Conservation (phyloP, 2,113 vertebrate genomes). For the Scopus umbretta region DNA sequence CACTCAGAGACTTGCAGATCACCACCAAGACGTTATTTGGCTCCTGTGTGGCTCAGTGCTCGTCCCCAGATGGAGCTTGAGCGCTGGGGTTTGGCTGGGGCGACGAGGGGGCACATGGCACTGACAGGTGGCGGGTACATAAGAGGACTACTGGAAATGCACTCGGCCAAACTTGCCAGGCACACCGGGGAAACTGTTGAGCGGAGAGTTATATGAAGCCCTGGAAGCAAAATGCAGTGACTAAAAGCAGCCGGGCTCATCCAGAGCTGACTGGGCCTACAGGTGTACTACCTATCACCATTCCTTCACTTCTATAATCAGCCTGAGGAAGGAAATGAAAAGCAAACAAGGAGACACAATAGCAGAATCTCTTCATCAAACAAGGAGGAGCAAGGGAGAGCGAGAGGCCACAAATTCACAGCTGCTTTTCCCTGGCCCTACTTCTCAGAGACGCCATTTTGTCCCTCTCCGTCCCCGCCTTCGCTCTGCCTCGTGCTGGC, state of each 20-base stretch:
- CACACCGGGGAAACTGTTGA: neutral
- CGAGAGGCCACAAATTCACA: neutral
- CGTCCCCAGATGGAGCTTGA: neutral
- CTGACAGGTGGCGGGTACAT: fast-evolving
- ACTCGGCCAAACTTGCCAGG: neutral
- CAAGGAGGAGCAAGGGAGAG: neutral
- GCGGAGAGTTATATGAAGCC: neutral
- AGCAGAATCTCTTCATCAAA: neutral
- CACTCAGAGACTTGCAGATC: neutral
- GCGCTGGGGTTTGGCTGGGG: neutral
- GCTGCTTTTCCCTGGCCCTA: neutral
- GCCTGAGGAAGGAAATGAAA: neutral
- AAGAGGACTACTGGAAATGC: neutral
- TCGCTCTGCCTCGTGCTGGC: neutral
- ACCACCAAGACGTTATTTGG: neutral
- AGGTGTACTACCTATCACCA: neutral
- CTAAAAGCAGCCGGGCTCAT: neutral
- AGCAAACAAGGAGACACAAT: neutral
- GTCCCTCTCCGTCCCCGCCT: neutral
- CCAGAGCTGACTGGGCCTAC: neutral
- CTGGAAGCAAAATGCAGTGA: neutral
- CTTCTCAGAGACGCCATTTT: neutral
- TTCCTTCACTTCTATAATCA: neutral
- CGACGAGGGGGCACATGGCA: fast-evolving
- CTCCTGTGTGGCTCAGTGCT: neutral